A percentile compares a stretch with the other conserved stretches of the same genome.
Evolutionary conservation across 2,113 vertebrate species (phyloP).

Genomic region (Amblyornis subalaris): DNA sequence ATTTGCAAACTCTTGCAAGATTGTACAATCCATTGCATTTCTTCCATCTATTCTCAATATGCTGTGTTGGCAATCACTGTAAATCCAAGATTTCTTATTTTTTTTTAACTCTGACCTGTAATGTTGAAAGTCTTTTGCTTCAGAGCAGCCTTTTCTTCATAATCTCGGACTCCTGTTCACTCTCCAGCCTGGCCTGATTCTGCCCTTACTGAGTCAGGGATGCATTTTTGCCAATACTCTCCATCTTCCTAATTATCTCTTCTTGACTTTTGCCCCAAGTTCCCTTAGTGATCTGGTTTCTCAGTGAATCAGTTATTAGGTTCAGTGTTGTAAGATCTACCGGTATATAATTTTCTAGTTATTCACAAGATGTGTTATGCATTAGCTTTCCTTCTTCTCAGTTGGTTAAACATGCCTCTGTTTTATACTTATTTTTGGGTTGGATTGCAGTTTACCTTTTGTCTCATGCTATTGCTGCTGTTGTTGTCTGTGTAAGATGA

Average conservation of each 20-base stretch:
- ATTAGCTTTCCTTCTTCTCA: background rate
- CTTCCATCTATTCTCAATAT: background rate
- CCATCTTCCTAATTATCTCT: background rate
- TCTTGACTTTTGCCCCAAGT: background rate
- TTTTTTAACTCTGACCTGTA: background rate
- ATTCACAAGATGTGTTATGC: background rate
- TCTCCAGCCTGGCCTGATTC: background rate
- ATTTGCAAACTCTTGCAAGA: constrained; percentile 7
- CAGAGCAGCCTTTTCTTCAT: background rate
- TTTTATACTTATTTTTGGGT: background rate
- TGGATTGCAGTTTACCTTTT: background rate
- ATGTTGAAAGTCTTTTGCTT: background rate
- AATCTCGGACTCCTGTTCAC: background rate
- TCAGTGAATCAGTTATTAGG: background rate
- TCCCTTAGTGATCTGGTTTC: background rate
- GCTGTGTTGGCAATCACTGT: background rate
- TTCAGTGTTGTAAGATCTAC: background rate
- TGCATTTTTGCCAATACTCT: background rate
- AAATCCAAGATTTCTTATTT: background rate
- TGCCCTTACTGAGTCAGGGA: background rate
- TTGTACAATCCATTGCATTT: background rate
- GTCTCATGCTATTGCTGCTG: background rate
- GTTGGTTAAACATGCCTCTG: background rate
- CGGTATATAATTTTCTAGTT: background rate
- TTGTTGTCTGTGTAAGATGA: background rate